phyloP scores from a whole-genome alignment of 2,113 vertebrate genomes.

The Sorex araneus region DNA sequence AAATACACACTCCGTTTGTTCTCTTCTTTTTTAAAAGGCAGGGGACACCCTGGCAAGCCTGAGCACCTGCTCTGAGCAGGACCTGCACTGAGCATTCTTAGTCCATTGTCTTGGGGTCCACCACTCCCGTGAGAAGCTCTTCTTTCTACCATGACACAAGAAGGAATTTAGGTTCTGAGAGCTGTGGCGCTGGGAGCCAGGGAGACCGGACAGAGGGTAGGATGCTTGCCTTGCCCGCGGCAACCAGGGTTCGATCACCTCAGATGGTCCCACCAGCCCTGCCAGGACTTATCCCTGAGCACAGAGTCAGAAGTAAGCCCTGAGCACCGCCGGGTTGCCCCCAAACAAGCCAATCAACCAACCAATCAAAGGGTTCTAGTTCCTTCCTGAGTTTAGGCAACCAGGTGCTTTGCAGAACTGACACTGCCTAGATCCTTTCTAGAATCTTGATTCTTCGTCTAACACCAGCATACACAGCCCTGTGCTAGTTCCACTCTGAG shows the following conservation, averaged over 20 bases:
- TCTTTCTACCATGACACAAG: not conserved
- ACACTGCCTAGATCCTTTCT: not conserved
- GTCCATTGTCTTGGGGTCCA: not conserved
- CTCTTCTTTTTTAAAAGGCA: not conserved
- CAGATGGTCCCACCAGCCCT: no score
- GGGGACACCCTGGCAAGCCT: not conserved
- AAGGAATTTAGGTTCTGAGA: not conserved
- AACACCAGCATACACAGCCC: not conserved
- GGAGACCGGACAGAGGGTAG: no score
- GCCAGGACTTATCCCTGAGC: no score
- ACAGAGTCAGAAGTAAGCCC: no score
- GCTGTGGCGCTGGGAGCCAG: no score
- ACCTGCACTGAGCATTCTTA: not conserved
- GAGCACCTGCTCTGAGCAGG: not conserved
- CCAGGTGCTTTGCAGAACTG: not conserved
- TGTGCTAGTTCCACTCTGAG: not conserved
- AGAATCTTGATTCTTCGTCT: conserved; percentile 5
- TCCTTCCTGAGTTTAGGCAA: conserved; percentile 4
- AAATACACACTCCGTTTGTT: not conserved
- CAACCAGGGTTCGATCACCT: no score
- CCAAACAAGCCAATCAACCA: no score
- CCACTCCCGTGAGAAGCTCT: not conserved
- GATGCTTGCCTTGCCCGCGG: no score
- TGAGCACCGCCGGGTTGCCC: no score
- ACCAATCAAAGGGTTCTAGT: not conserved